Evolutionary conservation across 2,113 vertebrate species (phyloP).

Genomic region (Anarhynchus alexandrinus): DNA sequence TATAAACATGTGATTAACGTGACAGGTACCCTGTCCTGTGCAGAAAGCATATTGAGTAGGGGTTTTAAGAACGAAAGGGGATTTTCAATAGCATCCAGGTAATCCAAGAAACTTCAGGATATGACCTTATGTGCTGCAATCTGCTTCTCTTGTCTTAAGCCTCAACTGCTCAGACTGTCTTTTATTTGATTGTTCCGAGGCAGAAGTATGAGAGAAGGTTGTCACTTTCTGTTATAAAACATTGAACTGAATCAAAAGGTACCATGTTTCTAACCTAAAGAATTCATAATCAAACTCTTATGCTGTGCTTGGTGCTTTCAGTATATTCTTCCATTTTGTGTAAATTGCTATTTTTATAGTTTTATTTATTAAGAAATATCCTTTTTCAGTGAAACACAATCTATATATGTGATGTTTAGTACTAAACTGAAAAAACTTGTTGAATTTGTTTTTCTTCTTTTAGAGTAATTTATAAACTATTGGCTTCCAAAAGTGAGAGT

Average conservation of each 20-base stretch:
- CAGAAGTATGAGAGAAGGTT: neutral
- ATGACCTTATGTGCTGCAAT: neutral
- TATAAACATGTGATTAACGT: neutral
- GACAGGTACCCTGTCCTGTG: neutral
- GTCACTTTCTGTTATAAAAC: neutral
- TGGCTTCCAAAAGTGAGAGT: constrained; percentile 95
- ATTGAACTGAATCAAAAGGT: neutral
- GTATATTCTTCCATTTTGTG: neutral
- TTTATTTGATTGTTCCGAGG: neutral
- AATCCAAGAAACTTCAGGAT: neutral
- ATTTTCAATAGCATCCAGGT: neutral
- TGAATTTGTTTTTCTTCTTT: constrained; percentile 22
- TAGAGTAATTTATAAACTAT: constrained; percentile 94
- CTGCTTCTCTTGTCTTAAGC: neutral
- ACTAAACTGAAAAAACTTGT: neutral
- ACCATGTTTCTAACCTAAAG: neutral
- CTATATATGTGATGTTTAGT: neutral
- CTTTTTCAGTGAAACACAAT: neutral
- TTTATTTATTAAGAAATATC: neutral
- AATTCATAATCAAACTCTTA: neutral
- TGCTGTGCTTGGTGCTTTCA: neutral
- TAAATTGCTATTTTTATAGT: neutral
- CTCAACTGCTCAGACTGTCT: neutral
- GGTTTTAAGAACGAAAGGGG: neutral
- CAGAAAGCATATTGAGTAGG: neutral